Evolutionary conservation across 2,797 vertebrate genomes (phyloP).

Genomic region (Brotula barbata): DNA sequence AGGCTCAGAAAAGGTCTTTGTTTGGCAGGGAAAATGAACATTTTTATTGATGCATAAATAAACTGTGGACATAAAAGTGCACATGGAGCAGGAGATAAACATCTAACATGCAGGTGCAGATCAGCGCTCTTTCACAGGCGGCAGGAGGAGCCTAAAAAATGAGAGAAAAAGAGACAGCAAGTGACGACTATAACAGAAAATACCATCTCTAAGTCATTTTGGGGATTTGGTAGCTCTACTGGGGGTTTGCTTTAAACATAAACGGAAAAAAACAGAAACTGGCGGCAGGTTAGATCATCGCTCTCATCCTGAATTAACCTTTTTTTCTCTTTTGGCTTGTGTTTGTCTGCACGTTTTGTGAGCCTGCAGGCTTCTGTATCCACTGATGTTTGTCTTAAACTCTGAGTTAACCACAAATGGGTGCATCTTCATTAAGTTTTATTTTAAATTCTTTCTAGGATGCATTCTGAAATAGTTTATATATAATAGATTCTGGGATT

Average conservation of each 20-base stretch:
- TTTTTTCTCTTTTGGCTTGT: too few relatives aligned
- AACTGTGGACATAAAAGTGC: slow-evolving; percentile 15
- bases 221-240: neutral
- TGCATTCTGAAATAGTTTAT: too few relatives aligned
- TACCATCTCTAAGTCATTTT: neutral
- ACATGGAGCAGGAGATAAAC: slow-evolving; percentile 19
- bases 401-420: too few relatives aligned
- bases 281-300: neutral
- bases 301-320: neutral
- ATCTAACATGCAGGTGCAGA: slow-evolving; percentile 18
- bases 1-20: slow-evolving; percentile 5
- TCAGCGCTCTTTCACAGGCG: neutral
- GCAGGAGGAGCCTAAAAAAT: neutral
- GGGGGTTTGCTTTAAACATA: too few relatives aligned
- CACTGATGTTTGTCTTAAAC: too few relatives aligned
- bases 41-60: slow-evolving; percentile 15
- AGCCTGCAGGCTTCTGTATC: too few relatives aligned
- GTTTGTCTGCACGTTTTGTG: too few relatives aligned
- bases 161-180: neutral
- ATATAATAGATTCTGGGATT: too few relatives aligned
- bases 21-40: neutral
- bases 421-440: too few relatives aligned
- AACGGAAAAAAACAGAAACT: neutral
- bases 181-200: too few relatives aligned
- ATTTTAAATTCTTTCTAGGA: too few relatives aligned